A percentile compares a stretch with the other conserved stretches of the same genome.
phyloP scores from a whole-genome alignment of 2,888 invertebrate genomes.

The Molorchus minor region DNA sequence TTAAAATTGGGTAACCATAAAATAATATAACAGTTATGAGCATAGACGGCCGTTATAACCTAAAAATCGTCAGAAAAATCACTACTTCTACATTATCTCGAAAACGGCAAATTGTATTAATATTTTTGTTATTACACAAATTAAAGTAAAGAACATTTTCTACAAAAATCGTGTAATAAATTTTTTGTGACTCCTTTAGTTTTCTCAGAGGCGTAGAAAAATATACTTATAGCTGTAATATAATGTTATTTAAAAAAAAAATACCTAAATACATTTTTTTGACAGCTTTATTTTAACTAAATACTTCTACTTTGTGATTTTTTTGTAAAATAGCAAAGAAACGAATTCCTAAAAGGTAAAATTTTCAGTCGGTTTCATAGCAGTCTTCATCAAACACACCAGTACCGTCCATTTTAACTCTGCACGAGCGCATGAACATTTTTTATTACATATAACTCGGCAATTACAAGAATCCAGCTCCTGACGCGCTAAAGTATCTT shows the following conservation, averaged over 20 bases:
- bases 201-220: constrained; percentile 1
- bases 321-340: neutral
- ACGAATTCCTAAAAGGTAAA: neutral
- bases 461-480: neutral
- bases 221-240: neutral
- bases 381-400: neutral
- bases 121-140: too few species aligned
- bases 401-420: too few species aligned
- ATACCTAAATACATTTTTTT: neutral
- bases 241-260: constrained; percentile 5
- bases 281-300: constrained; percentile 3
- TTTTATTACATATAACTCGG: constrained; percentile 1
- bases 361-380: constrained; percentile 5
- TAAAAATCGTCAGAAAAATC: constrained; percentile 8
- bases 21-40: too few species aligned
- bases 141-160: too few species aligned
- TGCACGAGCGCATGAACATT: neutral
- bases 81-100: neutral
- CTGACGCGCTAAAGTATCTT: neutral
- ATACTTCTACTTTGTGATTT: too few species aligned
- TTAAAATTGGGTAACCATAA: too few species aligned
- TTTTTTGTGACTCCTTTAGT: constrained; percentile 8
- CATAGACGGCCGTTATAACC: too few species aligned
- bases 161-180: too few species aligned
- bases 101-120: neutral